Base-by-base conservation (phyloP, 1,140 invertebrate genomes). In the Hylaeus volcanicus region DNA sequence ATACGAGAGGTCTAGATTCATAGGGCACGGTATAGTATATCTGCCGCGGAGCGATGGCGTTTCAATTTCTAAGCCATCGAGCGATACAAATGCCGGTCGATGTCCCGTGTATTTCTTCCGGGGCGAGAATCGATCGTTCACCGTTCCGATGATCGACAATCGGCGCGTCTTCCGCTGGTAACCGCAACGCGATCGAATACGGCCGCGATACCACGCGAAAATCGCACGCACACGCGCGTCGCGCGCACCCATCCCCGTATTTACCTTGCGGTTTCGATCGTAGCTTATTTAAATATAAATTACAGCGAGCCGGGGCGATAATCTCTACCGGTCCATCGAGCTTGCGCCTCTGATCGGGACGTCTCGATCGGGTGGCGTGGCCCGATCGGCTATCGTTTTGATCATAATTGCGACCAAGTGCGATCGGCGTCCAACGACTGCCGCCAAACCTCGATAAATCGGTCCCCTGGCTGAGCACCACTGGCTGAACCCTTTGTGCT, bases 261-360 rank as follows among this genome's bases (percentile, higher is more conserved):
- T 92, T 92, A 89, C 90, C 90, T 92, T 92, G 92, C 83, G 92
- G 91, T 92, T 91, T 90, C 86, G 80, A 86, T 90, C 72, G 87
- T 74, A 84, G 86, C 90, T 92, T 91, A 92, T 91, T 92, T 92
- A 91, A 92, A 92, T 92, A 91, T 90, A 92, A 92, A 92, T 92
- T 92, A 88, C 87, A 73, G 55, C 70, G 73, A 14, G 43, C 41
- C 48, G 37, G 69, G 74, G 63, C 84, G 84, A 86, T 87, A 81
- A 87, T 82, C 79, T 45, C 39, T 66, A 26, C 4, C 60, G 81
- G 79, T 87, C 77, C 75, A 51, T 41, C 61, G 58, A 51, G 70
- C 48, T 58, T 60, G 74, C 83, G 72, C 66, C 81, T 60, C 55
- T 70, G 26, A 26, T 26, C 26, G 64, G 61, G 48, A 66, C 85